Evolutionary conservation across 1,140 invertebrate genomes (phyloP).

Genomic region (Drosophila quadrilineata): DNA sequence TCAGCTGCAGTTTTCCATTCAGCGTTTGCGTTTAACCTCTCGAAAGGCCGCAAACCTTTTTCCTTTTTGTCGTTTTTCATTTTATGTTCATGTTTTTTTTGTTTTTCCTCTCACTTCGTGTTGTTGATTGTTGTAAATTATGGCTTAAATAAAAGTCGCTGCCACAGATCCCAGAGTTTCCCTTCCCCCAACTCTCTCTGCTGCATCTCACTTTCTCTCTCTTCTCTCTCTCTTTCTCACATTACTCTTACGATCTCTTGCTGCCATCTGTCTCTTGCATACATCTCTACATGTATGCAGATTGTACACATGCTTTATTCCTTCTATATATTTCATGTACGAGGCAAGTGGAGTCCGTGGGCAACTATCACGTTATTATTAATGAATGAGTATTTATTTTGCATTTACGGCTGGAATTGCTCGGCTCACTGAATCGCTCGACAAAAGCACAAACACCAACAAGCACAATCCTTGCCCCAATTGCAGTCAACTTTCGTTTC

Average conservation of each 20-base stretch:
- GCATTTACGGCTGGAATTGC: slow-evolving; percentile 67
- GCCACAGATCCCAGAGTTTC: too few relatives aligned
- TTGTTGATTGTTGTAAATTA: slow-evolving; percentile 57
- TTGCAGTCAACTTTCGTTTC: too few relatives aligned
- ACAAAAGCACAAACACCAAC: not conserved
- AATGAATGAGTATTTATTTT: slow-evolving; percentile 79
- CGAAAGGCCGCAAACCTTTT: slow-evolving; percentile 1
- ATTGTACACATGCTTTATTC: slow-evolving; percentile 16
- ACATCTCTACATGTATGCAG: not conserved
- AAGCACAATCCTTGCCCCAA: too few relatives aligned
- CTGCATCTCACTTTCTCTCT: too few relatives aligned
- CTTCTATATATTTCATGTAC: slow-evolving; percentile 16
- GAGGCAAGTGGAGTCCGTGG: too few relatives aligned
- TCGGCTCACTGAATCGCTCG: slow-evolving; percentile 29
- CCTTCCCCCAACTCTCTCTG: too few relatives aligned
- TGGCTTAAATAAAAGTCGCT: slow-evolving; percentile 64
- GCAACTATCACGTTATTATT: slow-evolving; percentile 76
- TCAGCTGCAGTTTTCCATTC: not conserved
- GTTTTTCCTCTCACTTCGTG: slow-evolving; percentile 22
- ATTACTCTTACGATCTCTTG: too few relatives aligned
- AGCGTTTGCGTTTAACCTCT: slow-evolving; percentile 35
- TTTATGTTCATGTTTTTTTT: too few relatives aligned
- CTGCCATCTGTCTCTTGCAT: slow-evolving; percentile 12
- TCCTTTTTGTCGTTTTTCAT: too few relatives aligned
- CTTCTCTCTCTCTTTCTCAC: slow-evolving; percentile 8